phyloP scores from a whole-genome alignment of 2,888 invertebrate species.

The Erebia aethiops region DNA sequence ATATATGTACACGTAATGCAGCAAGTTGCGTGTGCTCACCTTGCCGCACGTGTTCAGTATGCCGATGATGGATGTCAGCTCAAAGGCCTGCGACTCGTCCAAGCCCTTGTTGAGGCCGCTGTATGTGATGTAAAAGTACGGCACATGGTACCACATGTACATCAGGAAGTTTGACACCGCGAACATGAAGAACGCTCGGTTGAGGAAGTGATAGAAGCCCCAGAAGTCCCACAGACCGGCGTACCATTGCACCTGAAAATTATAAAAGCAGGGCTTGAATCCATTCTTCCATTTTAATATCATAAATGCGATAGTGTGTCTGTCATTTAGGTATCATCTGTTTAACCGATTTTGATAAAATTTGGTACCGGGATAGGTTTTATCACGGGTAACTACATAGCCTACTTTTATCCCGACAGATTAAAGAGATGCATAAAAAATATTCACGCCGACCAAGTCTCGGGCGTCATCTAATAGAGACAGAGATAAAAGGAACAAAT shows the following conservation, averaged over 20 bases:
- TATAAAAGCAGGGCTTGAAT: not conserved
- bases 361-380: too few relatives aligned
- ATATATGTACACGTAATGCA: too few relatives aligned
- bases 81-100: conserved; percentile 88
- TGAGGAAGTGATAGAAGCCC: conserved; percentile 91
- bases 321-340: too few relatives aligned
- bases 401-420: too few relatives aligned
- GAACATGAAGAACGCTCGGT: conserved; percentile 89
- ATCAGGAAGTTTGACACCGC: conserved; percentile 94
- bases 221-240: conserved; percentile 90
- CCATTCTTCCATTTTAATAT: too few relatives aligned
- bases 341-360: too few relatives aligned
- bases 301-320: not conserved
- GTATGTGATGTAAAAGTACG: conserved; percentile 95
- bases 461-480: too few relatives aligned
- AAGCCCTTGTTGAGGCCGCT: conserved; percentile 88
- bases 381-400: too few relatives aligned
- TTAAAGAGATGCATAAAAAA: too few relatives aligned
- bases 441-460: too few relatives aligned
- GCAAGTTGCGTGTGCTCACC: conserved; percentile 75
- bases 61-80: conserved; percentile 93
- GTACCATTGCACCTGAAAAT: conserved; percentile 85
- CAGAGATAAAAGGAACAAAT: too few relatives aligned
- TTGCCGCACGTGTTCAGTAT: conserved; percentile 94
- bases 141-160: conserved; percentile 96